Percentiles rank a stretch among this genome's conserved stretches.
These are phyloP conservation scores for Eupithecia insigniata DNA, from an alignment of 2,888 invertebrate species.

Conservation along the genomic window DNA sequence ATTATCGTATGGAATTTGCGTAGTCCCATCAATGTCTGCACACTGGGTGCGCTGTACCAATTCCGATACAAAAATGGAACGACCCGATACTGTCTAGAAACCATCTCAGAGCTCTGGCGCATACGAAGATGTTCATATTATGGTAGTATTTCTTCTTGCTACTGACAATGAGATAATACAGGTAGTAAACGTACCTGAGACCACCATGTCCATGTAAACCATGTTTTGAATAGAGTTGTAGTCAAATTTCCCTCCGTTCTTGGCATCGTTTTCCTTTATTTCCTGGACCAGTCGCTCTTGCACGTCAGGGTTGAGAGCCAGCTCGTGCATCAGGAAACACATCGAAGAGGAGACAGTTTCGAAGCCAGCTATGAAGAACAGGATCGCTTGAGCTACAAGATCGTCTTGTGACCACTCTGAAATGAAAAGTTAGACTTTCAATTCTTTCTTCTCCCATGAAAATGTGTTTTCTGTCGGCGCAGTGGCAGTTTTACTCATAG, in stretches of 20 bases:
- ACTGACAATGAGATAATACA: background rate
- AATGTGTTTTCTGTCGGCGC: no score
- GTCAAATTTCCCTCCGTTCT: constrained; percentile 70
- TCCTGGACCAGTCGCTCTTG: constrained; percentile 83
- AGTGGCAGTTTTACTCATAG: background rate
- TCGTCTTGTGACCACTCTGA: constrained; percentile 71
- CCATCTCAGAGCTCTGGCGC: background rate
- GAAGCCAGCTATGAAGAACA: constrained; percentile 85
- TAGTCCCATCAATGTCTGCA: background rate
- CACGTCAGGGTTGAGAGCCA: constrained; percentile 84
- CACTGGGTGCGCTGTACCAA: background rate
- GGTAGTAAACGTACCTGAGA: constrained; percentile 71
- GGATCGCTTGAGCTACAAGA: constrained; percentile 75
- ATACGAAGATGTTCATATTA: no score
- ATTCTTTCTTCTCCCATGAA: background rate
- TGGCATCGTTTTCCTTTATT: constrained; percentile 75
- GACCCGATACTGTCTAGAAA: background rate
- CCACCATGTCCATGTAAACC: constrained; percentile 86
- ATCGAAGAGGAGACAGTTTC: constrained; percentile 77
- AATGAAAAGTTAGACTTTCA: constrained; percentile 18
- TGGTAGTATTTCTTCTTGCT: no score
- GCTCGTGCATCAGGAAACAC: constrained; percentile 82
- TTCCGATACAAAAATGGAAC: background rate
- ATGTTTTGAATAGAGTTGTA: constrained; percentile 82
- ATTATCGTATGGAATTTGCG: background rate